Evolutionary conservation across 1,140 invertebrate species (phyloP).

Genomic region (Drosophila sulfurigaster): DNA sequence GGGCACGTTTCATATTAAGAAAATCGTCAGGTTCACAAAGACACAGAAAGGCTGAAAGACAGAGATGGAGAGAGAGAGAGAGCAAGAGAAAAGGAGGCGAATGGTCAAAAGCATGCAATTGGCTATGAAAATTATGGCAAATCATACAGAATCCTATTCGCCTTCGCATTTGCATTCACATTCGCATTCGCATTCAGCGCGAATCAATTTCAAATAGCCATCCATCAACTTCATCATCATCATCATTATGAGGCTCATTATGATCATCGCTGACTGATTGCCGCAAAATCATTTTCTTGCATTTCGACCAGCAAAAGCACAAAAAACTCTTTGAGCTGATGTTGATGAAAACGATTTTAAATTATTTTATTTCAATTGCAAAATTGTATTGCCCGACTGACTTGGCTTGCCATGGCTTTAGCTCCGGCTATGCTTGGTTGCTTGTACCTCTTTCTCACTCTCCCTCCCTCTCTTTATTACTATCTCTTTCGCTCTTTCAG

Average conservation of each 20-base stretch:
- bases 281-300: constrained; percentile 71
- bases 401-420: constrained; percentile 2
- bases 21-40: constrained; percentile 66
- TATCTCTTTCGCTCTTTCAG: background rate
- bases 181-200: constrained; percentile 66
- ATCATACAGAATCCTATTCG: constrained; percentile 27
- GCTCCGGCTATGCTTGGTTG: constrained; percentile 24
- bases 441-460: background rate
- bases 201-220: constrained; percentile 80
- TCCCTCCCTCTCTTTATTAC: background rate
- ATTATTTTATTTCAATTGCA: constrained; percentile 84
- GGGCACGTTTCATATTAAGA: constrained; percentile 80
- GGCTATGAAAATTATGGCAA: constrained; percentile 69
- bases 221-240: constrained; percentile 71
- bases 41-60: background rate
- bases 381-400: constrained; percentile 68
- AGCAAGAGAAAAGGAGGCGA: constrained; percentile 9
- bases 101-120: constrained; percentile 69
- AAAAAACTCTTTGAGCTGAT: constrained; percentile 74
- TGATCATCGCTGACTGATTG: constrained; percentile 54
- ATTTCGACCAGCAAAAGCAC: constrained; percentile 44
- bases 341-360: constrained; percentile 84
- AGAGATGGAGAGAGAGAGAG: constrained; percentile 1
- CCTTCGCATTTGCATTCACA: constrained; percentile 33
- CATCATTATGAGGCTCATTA: constrained; percentile 40